phyloP scores from a whole-genome alignment of 1,140 invertebrate genomes.

The Lithobius niger region DNA sequence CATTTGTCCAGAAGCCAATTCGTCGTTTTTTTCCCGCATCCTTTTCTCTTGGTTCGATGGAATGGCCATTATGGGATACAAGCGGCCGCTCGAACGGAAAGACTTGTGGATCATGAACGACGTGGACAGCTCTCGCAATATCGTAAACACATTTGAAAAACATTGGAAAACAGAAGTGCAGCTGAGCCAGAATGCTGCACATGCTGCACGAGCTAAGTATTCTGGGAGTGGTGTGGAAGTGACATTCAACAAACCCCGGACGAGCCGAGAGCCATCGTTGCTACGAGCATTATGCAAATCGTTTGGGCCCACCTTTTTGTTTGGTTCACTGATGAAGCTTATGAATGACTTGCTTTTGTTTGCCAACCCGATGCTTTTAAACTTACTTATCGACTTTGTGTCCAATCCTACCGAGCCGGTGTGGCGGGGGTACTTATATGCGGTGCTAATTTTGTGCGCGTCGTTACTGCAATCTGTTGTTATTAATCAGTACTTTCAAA shows the following conservation, averaged over 20 bases:
- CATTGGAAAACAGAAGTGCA: slow-evolving; percentile 59
- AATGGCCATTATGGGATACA: slow-evolving; percentile 68
- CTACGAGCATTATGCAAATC: slow-evolving; percentile 39
- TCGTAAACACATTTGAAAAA: slow-evolving; percentile 72
- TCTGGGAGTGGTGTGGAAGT: background rate
- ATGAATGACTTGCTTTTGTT: slow-evolving; percentile 77
- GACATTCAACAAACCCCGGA: background rate
- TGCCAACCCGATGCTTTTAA: slow-evolving; percentile 63
- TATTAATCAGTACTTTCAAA: slow-evolving; percentile 78
- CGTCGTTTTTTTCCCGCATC: slow-evolving; percentile 75
- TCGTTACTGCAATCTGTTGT: slow-evolving; percentile 76
- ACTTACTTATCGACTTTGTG: slow-evolving; percentile 55
- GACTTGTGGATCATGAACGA: slow-evolving; percentile 85
- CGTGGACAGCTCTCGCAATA: slow-evolving; percentile 59
- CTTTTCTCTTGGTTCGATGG: slow-evolving; percentile 85
- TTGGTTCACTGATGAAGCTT: slow-evolving; percentile 62
- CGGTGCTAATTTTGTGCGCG: slow-evolving; percentile 50
- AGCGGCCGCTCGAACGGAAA: slow-evolving; percentile 56
- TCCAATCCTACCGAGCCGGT: slow-evolving; percentile 37
- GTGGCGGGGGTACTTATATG: slow-evolving; percentile 72
- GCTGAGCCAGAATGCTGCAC: too few species aligned
- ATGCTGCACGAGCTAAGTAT: too few species aligned
- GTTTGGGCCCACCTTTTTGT: slow-evolving; percentile 69
- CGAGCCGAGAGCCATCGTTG: slow-evolving; percentile 19
- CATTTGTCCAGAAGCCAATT: slow-evolving; percentile 67